Evolutionary conservation across 64 coral and sea anemone species (phyloP).

Genomic region (Montipora efflorescens): DNA sequence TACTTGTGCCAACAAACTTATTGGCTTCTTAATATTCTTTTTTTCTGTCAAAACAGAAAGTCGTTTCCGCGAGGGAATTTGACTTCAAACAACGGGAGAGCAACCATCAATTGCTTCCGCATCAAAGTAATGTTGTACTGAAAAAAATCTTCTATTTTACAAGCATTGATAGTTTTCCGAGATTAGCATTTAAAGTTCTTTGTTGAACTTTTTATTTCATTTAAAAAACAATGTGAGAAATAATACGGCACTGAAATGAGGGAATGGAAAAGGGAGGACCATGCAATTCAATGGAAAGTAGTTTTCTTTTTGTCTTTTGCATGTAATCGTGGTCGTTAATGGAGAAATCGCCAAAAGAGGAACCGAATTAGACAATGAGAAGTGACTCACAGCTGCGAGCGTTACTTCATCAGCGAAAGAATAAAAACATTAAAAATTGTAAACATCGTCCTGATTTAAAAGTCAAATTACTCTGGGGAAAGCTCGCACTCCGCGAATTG

Average conservation of each 20-base stretch:
- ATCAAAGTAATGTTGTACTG: not conserved
- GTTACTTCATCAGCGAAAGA: conserved; percentile 15
- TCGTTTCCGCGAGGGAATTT: not conserved
- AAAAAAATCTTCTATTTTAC: not conserved
- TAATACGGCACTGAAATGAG: not conserved
- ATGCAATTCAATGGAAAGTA: not conserved
- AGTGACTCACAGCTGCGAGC: conserved; percentile 3
- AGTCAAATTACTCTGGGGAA: conserved; percentile 34
- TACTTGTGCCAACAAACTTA: conserved; percentile 1
- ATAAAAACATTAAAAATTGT: conserved; percentile 17
- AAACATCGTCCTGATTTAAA: conserved; percentile 24
- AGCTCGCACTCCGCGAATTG: not conserved
- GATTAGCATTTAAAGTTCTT: not conserved
- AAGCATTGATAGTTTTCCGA: not conserved
- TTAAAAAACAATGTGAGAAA: not conserved
- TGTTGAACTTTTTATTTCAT: not conserved
- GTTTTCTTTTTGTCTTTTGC: conserved; percentile 12
- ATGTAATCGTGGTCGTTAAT: conserved; percentile 21
- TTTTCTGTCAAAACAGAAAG: not conserved
- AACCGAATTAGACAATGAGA: conserved; percentile 30
- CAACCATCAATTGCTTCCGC: not conserved
- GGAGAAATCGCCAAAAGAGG: conserved; percentile 6
- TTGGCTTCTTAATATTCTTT: not conserved
- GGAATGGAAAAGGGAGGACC: not conserved
- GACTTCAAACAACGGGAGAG: not conserved